phyloP scores from a whole-genome alignment of 2,113 vertebrate species.

The Chionis minor region DNA sequence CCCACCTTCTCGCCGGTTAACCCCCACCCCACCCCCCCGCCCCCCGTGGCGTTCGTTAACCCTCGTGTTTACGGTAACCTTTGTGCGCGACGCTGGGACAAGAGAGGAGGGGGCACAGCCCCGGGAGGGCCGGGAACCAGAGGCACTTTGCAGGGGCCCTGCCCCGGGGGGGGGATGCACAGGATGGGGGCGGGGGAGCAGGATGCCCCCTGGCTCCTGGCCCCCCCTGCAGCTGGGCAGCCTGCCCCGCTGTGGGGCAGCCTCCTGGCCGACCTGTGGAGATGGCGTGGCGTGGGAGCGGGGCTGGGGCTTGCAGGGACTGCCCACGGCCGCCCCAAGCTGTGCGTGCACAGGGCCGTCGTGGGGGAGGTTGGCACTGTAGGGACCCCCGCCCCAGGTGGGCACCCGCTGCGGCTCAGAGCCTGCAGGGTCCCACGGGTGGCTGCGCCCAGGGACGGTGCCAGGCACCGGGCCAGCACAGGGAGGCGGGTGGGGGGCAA shows the following conservation, averaged over 20 bases:
- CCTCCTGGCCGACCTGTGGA: not conserved
- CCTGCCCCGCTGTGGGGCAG: not conserved
- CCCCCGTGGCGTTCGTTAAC: slow-evolving; percentile 49
- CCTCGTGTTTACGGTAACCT: slow-evolving; percentile 64
- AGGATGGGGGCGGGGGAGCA: not conserved
- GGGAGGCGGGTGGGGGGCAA: not conserved
- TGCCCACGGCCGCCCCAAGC: fast-evolving
- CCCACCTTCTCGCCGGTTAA: slow-evolving; percentile 13
- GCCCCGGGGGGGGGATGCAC: not conserved
- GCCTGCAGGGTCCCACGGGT: not conserved
- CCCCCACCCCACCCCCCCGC: not conserved
- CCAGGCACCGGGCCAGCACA: not conserved
- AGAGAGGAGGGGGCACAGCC: slow-evolving; percentile 53
- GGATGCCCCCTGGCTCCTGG: not conserved
- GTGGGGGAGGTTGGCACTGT: not conserved
- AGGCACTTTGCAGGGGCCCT: slow-evolving; percentile 27
- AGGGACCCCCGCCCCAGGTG: not conserved
- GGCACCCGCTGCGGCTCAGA: not conserved
- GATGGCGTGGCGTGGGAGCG: not conserved
- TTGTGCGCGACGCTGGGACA: slow-evolving; percentile 52
- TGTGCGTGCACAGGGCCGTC: not conserved
- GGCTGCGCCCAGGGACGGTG: not conserved
- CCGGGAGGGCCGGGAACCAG: not conserved
- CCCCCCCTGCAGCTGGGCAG: not conserved
- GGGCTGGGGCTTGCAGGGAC: not conserved